phyloP scores from a whole-genome alignment of 2,113 vertebrate genomes.

The Lepus timidus region DNA sequence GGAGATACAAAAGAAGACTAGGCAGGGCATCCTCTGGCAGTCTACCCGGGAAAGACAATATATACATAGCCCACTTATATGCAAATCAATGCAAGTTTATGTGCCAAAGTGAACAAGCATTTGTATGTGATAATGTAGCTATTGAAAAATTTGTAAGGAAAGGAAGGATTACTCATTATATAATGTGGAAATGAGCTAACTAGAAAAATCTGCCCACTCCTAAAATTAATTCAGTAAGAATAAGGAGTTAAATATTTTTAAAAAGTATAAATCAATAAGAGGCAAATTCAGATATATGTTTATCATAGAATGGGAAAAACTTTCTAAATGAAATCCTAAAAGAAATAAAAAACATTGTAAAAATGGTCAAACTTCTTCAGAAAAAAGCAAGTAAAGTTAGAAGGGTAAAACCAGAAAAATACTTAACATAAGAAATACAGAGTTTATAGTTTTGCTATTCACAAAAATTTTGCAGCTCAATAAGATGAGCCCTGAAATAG shows the following conservation, averaged over 20 bases:
- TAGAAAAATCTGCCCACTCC: neutral
- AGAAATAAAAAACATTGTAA: constrained; percentile 31
- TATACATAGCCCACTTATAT: neutral
- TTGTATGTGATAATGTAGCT: neutral
- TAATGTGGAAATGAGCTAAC: neutral
- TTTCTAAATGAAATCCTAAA: constrained; percentile 43
- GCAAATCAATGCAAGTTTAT: neutral
- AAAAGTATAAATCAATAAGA: constrained; percentile 12
- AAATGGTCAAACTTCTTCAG: constrained; percentile 19
- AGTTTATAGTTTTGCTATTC: neutral
- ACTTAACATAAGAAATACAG: neutral
- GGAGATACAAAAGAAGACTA: neutral
- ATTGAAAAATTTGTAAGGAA: neutral
- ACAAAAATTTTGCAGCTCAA: neutral
- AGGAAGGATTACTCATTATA: neutral
- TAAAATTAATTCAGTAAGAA: constrained; percentile 32
- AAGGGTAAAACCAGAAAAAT: neutral
- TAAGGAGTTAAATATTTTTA: neutral
- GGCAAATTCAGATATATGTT: constrained; percentile 9
- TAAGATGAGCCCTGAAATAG: neutral
- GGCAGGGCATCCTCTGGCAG: neutral
- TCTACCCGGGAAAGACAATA: neutral
- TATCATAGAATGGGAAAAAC: neutral
- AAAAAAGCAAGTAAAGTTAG: constrained; percentile 6
- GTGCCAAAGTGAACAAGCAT: neutral